Conservation (phyloP, 1,140 invertebrate species). For the Campodea augens region DNA sequence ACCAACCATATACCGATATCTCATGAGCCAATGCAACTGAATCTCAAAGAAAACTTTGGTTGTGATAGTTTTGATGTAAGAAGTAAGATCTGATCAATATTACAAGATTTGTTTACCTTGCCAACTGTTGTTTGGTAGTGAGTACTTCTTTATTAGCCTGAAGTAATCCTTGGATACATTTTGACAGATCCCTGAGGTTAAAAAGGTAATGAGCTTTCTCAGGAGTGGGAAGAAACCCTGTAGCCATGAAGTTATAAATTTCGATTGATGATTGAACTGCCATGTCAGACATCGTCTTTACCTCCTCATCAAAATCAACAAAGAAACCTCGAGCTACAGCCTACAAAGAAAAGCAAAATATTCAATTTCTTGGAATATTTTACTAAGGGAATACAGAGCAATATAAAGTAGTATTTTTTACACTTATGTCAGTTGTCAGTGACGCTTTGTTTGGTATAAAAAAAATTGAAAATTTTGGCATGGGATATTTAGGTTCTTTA, state of each 20-base stretch:
- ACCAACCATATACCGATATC: too few species aligned
- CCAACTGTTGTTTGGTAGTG: constrained; percentile 8
- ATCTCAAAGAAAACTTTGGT: constrained; percentile 29
- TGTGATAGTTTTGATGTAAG: too few species aligned
- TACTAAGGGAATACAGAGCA: too few species aligned
- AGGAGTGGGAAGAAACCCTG: constrained; percentile 62
- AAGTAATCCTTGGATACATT: constrained; percentile 70
- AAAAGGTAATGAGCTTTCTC: constrained; percentile 83
- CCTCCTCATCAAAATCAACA: constrained; percentile 46
- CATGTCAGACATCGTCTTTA: constrained; percentile 41
- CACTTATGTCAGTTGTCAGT: too few species aligned
- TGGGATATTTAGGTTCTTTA: too few species aligned
- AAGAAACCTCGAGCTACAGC: constrained; percentile 56
- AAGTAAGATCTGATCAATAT: background rate
- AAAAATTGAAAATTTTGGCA: too few species aligned
- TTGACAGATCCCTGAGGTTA: constrained; percentile 72
- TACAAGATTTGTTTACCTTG: constrained; percentile 14
- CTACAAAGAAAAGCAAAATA: constrained; percentile 27
- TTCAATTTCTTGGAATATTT: background rate
- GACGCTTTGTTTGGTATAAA: too few species aligned
- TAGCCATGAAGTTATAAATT: constrained; percentile 54
- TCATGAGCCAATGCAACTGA: constrained; percentile 3
- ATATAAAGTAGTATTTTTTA: too few species aligned
- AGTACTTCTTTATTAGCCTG: constrained; percentile 35
- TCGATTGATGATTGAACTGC: constrained; percentile 62